Conservation (phyloP, 37 sponge, comb jelly and placozoan genomes). For the Ianthella basta region DNA sequence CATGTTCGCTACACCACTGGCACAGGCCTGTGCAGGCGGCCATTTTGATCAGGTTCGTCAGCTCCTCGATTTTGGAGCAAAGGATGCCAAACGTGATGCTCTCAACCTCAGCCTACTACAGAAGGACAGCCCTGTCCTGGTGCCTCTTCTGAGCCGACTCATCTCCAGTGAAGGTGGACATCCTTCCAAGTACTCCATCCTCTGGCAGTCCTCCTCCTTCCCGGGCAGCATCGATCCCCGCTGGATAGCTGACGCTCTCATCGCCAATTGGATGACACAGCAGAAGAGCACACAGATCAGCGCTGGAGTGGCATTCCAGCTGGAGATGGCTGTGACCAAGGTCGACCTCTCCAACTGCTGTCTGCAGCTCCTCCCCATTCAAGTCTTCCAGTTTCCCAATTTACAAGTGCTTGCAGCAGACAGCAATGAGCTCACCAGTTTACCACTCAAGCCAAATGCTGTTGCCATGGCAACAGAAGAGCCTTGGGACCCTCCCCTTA, state of each 20-base stretch:
- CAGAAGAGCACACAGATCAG: conserved; percentile 14
- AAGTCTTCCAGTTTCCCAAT: conserved; percentile 68
- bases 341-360: conserved; percentile 53
- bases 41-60: conserved; percentile 27
- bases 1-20: conserved; percentile 49
- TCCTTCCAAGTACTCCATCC: conserved; percentile 39
- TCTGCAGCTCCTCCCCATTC: conserved; percentile 44
- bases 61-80: conserved; percentile 54
- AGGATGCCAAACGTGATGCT: conserved; percentile 58
- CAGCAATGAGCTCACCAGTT: conserved; percentile 39
- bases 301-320: background rate
- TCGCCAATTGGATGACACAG: background rate
- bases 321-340: conserved; percentile 44
- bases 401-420: conserved; percentile 48
- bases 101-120: conserved; percentile 47
- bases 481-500: background rate
- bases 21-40: conserved; percentile 49
- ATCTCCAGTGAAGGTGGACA: conserved; percentile 37
- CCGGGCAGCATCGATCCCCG: conserved; percentile 29
- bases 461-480: background rate
- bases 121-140: conserved; percentile 30
- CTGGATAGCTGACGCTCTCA: conserved; percentile 52
- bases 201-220: conserved; percentile 36
- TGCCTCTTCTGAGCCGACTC: conserved; percentile 47
- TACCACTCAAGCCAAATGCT: conserved; percentile 36